Conservation (phyloP, 2,888 invertebrate species). For the Linnaemya vulpina region DNA sequence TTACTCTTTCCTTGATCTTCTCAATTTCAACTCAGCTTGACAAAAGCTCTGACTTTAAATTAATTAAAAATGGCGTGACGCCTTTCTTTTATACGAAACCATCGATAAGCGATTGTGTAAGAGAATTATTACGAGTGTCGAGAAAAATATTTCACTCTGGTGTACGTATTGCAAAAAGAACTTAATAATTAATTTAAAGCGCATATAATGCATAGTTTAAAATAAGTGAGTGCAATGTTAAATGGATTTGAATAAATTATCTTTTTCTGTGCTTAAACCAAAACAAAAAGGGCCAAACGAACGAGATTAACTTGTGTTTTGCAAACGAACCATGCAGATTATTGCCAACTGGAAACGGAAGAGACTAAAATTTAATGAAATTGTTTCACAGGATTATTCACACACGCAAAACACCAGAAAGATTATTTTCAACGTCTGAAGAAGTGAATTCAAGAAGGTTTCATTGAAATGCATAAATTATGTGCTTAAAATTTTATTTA, state of each 20-base stretch:
- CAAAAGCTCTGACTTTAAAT: too few species aligned
- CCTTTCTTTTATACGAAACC: too few species aligned
- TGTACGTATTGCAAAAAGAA: background rate
- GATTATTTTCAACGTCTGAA: background rate
- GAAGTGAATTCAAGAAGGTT: constrained; percentile 1
- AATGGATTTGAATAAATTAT: constrained; percentile 43
- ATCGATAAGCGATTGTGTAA: too few species aligned
- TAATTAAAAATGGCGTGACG: too few species aligned
- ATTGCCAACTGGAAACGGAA: constrained; percentile 60
- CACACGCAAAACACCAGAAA: constrained; percentile 5
- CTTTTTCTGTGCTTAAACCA: constrained; percentile 7
- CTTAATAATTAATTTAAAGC: constrained; percentile 38
- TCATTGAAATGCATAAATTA: constrained; percentile 36
- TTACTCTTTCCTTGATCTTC: too few species aligned
- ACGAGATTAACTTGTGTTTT: constrained; percentile 17
- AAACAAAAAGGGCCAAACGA: background rate
- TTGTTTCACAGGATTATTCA: constrained; percentile 16
- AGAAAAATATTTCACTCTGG: background rate
- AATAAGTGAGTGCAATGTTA: constrained; percentile 22
- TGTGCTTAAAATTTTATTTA: background rate
- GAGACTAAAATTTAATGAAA: constrained; percentile 66
- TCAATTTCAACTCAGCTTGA: too few species aligned
- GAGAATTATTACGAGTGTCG: too few species aligned
- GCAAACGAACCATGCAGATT: constrained; percentile 48
- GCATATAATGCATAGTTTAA: constrained; percentile 48